Evolutionary conservation across 2,113 vertebrate species (phyloP), one percentile per base, ranked within the genome.

Genomic region (Anseranas semipalmata): DNA sequence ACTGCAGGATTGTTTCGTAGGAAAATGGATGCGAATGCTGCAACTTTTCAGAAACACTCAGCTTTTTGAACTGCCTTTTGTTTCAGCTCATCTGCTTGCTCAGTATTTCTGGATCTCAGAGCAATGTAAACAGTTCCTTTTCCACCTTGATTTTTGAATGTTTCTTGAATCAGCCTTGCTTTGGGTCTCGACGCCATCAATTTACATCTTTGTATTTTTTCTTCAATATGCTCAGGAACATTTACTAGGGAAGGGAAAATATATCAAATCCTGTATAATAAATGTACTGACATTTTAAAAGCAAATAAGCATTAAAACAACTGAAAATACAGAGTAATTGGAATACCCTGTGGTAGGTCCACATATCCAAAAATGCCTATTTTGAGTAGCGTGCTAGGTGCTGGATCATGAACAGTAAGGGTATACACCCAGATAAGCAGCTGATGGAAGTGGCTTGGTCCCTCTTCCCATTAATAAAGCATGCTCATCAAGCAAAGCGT

Each of bases 361-460:
- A 71, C 33, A 48, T 65, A 65, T 16, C 45, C 30, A 46, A 63
- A 96, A 87, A 87, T 79, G 41, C 11, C 79, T 62, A 46, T 95
- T 93, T 96, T 70, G 87, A 93, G 74, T 60, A 82, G 46, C 8
- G 14, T 73, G 18, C 30, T 56, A 45, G 33, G 27, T 72, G 27
- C 43, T 86, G 46, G 43, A 86, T 80, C 2, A 2, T 12, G 39
- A 86, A 15, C 46, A 71, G 53, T 5, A 2, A 90, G 25, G 2
- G 1, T 12, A 9, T 60, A 56, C 0, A 4, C 21, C 33, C 35
- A 74, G 56, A n/a, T 78, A 30, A 77, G 6, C 0, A 0, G 39
- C n/a, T 85, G 46, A 72, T 70, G 43, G 88, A 81, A 92, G 37
- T 15, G n/a, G 22, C 45, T 65, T 17, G 7, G 2, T 48, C 28